These are phyloP conservation scores for Onthophagus sagittarius DNA, from an alignment of 2,888 invertebrate species.

Conservation along the genomic window DNA sequence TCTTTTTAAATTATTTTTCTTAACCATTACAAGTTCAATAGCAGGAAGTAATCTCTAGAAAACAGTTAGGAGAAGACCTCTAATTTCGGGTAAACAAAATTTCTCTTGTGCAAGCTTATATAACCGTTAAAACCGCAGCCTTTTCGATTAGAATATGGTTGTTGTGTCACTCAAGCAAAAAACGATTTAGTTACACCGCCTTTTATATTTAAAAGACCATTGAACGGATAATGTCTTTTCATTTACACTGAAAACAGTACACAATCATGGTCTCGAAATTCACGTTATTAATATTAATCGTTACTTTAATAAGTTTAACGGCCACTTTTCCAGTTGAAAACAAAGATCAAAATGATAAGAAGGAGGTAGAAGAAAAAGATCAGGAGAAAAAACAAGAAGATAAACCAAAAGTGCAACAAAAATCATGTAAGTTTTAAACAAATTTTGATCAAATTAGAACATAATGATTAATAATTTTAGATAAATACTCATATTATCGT, in stretches of 20 bases:
- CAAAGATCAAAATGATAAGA: background rate
- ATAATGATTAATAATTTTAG: background rate
- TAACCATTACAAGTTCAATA: background rate
- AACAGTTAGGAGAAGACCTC: background rate
- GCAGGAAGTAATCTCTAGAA: background rate
- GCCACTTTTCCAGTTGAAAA: background rate
- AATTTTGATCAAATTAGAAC: background rate
- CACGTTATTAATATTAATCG: background rate
- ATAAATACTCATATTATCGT: constrained; percentile 51
- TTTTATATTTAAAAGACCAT: background rate
- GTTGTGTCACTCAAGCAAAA: background rate
- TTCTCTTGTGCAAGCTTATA: background rate
- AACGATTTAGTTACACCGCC: background rate
- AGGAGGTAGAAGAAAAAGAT: background rate
- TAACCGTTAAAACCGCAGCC: background rate
- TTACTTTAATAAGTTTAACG: background rate
- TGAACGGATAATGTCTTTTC: background rate
- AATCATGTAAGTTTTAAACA: background rate
- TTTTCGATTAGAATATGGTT: background rate
- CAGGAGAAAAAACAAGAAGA: background rate
- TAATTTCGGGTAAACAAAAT: background rate
- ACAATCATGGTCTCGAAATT: background rate
- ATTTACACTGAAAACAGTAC: background rate
- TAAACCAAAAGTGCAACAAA: constrained; percentile 6
- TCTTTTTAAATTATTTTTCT: background rate